phyloP scores from a whole-genome alignment of 2,113 vertebrate genomes.

The Notechis scutatus region DNA sequence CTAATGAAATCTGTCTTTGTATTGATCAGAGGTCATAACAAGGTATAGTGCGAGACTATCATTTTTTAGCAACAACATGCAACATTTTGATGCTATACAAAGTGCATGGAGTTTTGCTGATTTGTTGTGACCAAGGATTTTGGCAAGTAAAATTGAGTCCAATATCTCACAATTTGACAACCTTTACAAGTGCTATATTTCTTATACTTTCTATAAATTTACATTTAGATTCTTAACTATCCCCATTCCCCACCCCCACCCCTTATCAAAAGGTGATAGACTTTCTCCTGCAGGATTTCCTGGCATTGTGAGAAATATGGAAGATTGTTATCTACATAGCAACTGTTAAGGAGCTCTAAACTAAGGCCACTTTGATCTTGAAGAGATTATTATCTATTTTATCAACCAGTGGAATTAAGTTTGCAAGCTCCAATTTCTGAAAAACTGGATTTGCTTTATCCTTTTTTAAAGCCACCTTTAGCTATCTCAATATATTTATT shows the following conservation, averaged over 20 bases:
- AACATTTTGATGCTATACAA: background rate
- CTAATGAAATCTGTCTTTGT: background rate
- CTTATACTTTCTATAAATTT: background rate
- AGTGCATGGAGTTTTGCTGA: background rate
- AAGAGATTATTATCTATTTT: background rate
- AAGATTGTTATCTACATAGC: background rate
- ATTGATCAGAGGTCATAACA: background rate
- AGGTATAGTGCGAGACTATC: background rate
- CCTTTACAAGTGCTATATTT: background rate
- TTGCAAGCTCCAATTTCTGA: background rate
- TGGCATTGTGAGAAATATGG: background rate
- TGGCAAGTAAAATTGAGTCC: background rate
- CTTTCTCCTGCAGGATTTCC: background rate
- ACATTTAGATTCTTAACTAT: background rate
- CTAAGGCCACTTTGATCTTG: background rate
- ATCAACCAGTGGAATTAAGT: background rate
- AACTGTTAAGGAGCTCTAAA: background rate
- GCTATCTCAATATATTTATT: background rate
- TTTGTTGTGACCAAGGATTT: background rate
- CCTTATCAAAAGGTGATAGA: background rate
- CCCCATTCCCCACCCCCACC: no score
- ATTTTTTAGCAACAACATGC: background rate
- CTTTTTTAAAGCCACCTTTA: background rate
- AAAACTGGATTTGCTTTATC: background rate
- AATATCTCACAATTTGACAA: background rate